Evolutionary conservation across 2,113 vertebrate genomes (phyloP), one percentile per base, ranked within the genome.

Genomic region (Amblyornis subalaris): DNA sequence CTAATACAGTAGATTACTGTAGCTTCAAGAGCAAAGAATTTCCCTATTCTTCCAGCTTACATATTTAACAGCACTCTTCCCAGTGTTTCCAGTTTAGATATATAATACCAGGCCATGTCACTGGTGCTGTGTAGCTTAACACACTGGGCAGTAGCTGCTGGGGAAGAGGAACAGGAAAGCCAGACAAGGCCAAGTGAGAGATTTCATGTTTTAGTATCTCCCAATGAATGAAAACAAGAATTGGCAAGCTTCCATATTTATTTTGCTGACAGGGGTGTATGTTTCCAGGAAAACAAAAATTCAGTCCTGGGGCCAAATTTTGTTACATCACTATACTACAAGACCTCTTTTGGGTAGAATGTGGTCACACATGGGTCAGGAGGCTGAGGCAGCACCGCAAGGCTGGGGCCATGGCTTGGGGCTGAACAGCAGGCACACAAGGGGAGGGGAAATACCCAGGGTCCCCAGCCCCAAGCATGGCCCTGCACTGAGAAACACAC

Each of bases 351-450:
- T 48, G 54, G 40, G 33, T 21, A 9, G 28, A 75, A 40, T 2
- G 6, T 1, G 2, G 21, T 14, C 38, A 23, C 31, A 35, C 7
- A 0, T 0, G 0, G 24, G 47, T 23, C 42, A 54, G 44, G 20
- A 50, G 44, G 35, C 11, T 1, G 0, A 47, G 29, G 25, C 42
- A 74, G 48, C 0, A 0, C 54, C 24, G 8, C 28, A 35, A 69
- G 61, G 42, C 51, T 14, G 6, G 13, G 55, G 20, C 31, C 33
- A 21, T 7, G 47, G 36, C 6, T 2, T 2, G 20, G 47, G 23
- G 33, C 19, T 14, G 23, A 28, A 58, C 4, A 57, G 15, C 2
- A 4, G n/a, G 13, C 5, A 25, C 26, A n/a, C 2, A 2, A 2
- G 9, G 4, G 1, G 9, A 8, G 3, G 3, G 9, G 15, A 45